Base-by-base conservation (phyloP, 1,140 invertebrate genomes). In the Caenorhabditis tropicalis region DNA sequence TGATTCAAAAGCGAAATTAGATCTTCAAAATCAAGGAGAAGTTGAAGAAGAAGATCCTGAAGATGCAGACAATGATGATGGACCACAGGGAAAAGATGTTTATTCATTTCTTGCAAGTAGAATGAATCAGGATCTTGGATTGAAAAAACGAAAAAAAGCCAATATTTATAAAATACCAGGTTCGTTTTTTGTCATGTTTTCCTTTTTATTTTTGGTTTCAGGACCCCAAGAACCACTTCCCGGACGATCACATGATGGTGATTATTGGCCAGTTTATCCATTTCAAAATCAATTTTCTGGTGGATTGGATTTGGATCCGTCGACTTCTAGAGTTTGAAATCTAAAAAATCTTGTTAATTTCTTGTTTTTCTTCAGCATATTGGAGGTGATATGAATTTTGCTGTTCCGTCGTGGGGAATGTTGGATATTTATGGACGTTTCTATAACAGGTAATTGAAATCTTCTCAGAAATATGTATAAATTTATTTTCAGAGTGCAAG, bases 271-370 rank as follows among this genome's bases (percentile, higher is more conserved):
- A 6, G 79, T 88, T 0, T 88, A 83, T 39, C 87, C 87, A 36
- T 88, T 88, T 39, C 58, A 82, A n/a, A 87, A 87, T 87, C 86
- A 87, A 56, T 88, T 83, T 46, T 85, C 83, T 36, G 87, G 86
- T n/a, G 87, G 86, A 46, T 27, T 88, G 15, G 87, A 88, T 79
- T 56, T 88, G 48, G 87, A 88, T 84, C 87, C 87, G 10, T 85
- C 87, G 16, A 87, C 83, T 83, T 87, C 86, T 39, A 80, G 86
- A 56, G 85, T 87, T 21, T 31, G 31, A n/a, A 19, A n/a, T 70
- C 21, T 7, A n/a, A 51, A 51, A n/a, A n/a, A n/a, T n/a, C n/a
- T 1, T 27, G 7, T 3, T 15, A n/a, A 36, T 1, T 9, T 31
- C 56, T 4, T 46, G 9, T 85, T 60, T 1, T 39, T n/a, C n/a